A percentile compares a stretch with the other conserved stretches of the same genome.
Conservation (phyloP, 2,888 invertebrate species). For the Aplocera efformata region DNA sequence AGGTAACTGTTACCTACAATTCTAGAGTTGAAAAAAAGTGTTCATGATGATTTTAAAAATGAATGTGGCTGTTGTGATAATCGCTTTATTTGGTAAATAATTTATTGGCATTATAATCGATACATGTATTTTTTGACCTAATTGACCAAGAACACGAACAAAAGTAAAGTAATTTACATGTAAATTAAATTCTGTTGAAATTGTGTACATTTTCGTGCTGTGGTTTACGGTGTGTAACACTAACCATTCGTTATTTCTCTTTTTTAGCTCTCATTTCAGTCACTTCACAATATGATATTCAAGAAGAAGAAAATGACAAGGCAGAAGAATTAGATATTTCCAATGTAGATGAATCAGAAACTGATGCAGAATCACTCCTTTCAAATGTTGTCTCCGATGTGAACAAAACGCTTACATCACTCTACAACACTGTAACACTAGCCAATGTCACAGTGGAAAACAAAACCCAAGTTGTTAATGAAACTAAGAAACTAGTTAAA, state of each 20-base stretch:
- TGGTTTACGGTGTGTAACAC: background rate
- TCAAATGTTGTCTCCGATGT: conserved; percentile 71
- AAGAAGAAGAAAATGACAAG: conserved; percentile 49
- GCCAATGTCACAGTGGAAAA: conserved; percentile 66
- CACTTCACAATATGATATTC: conserved; percentile 59
- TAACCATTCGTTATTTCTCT: background rate
- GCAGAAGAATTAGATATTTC: conserved; percentile 53
- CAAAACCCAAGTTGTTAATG: conserved; percentile 54
- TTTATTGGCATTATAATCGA: background rate
- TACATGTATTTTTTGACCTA: too few species aligned
- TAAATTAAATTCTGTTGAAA: too few species aligned
- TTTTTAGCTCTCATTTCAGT: conserved; percentile 42
- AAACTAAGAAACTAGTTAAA: conserved; percentile 67
- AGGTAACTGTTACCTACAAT: too few species aligned
- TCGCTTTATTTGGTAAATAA: conserved; percentile 17
- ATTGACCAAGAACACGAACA: conserved; percentile 3
- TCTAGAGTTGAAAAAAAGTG: too few species aligned
- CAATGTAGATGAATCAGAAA: conserved; percentile 64
- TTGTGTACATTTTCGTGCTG: background rate
- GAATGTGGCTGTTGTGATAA: conserved; percentile 9
- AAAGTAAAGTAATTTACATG: background rate
- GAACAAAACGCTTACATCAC: conserved; percentile 66
- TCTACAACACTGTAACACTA: conserved; percentile 69
- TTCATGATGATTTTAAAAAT: conserved; percentile 3
- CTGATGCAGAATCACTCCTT: conserved; percentile 53